Base-by-base conservation (phyloP, 2,113 vertebrate genomes). In the Sinosuthora webbiana region DNA sequence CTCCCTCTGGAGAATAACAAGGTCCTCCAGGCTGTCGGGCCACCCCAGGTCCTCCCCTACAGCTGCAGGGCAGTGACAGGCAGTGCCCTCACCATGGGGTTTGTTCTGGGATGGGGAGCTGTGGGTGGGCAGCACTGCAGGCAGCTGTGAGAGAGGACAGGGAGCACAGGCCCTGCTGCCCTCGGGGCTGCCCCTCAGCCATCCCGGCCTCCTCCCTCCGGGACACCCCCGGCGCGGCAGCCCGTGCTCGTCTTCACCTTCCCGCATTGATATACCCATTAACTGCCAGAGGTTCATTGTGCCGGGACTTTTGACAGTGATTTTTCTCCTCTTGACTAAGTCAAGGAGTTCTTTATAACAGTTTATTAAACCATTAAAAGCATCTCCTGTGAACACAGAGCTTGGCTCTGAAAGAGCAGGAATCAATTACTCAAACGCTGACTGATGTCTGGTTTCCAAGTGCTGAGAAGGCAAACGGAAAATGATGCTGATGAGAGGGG, bases 331-430 rank as follows among this genome's bases (percentile, higher is more conserved):
- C 93, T 95, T 90, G 94, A 97, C 93, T 96, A 96, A 96, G 96
- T 98, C 63, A 42, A 97, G 92, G 90, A 96, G 80, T 83, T 95
- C 95, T 98, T 97, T 96, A 75, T 93, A 96, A 95, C 39, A 55
- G 96, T 97, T 98, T 97, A 97, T 98, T 97, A 98, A 98, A 96
- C 97, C 96, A 97, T 97, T 98, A 97, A 95, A 95, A 96, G 89
- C 96, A 96, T 95, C 95, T 96, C 83, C 42, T 94, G 91, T 94
- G 97, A 95, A 91, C 83, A 93, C 73, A 95, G 93, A 93, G 89
- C 95, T 97, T 96, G 94, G 97, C 97, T 95, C 91, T 77, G 89
- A 85, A 93, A 96, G 90, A 93, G 63, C 71, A 80, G 86, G 93
- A 97, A 95, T 96, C 96, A 97, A 97, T 97, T 95, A 97, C 94